Conservation (phyloP, 1,140 invertebrate genomes). For the Chionoecetes opilio region DNA sequence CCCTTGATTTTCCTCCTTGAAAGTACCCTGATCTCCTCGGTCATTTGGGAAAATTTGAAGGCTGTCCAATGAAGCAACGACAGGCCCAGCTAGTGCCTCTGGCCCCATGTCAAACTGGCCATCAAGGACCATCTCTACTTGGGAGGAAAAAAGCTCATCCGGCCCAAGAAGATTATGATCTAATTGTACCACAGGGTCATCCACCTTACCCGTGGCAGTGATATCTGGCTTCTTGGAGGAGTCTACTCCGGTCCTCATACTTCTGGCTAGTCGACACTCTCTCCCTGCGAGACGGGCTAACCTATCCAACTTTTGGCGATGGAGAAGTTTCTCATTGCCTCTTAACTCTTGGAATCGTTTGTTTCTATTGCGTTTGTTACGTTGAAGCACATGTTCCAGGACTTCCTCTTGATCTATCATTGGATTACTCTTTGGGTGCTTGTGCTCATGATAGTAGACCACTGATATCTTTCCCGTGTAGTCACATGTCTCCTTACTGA, state of each 20-base stretch:
- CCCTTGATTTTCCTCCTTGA: not conserved
- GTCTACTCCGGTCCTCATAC: constrained; percentile 32
- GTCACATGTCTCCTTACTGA: constrained; percentile 67
- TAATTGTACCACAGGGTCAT: constrained; percentile 54
- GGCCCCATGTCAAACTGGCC: constrained; percentile 76
- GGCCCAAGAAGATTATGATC: constrained; percentile 61
- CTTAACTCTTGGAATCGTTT: constrained; percentile 68
- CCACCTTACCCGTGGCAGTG: not conserved
- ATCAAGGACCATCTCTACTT: constrained; percentile 74
- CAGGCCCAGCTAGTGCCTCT: constrained; percentile 62
- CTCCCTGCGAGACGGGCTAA: constrained; percentile 69
- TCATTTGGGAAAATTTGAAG: constrained; percentile 50
- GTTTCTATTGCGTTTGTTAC: constrained; percentile 69
- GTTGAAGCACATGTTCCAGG: constrained; percentile 67
- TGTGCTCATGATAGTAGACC: constrained; percentile 69
- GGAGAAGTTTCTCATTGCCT: constrained; percentile 68
- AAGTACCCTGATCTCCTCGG: constrained; percentile 38
- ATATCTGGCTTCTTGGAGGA: not conserved
- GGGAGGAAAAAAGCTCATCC: constrained; percentile 68
- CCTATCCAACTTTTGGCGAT: constrained; percentile 70
- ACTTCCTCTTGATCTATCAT: constrained; percentile 41
- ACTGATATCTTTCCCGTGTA: constrained; percentile 69
- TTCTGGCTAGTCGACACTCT: constrained; percentile 51
- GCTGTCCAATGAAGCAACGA: constrained; percentile 49
- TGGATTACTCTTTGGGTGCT: constrained; percentile 3